Conservation (phyloP, 2,113 vertebrate species). For the Engraulis encrasicolus region DNA sequence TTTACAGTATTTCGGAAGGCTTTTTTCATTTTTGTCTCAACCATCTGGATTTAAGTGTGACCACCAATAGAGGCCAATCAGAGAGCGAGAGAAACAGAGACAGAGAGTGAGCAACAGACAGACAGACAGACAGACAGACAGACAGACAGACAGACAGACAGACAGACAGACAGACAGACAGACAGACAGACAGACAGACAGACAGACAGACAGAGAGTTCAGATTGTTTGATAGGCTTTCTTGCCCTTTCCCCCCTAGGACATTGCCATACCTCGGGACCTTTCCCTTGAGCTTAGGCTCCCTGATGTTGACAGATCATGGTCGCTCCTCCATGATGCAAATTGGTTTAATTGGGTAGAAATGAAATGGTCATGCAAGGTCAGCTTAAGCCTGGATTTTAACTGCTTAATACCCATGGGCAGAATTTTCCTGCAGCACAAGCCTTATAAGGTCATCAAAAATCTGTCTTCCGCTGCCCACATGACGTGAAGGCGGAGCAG, state of each 20-base stretch:
- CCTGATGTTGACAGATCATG: conserved; percentile 47
- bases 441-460: conserved; percentile 33
- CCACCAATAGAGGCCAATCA: no score
- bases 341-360: conserved; percentile 59
- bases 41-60: conserved; percentile 36
- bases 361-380: conserved; percentile 43
- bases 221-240: not conserved
- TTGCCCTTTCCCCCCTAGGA: conserved; percentile 31
- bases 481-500: conserved; percentile 29
- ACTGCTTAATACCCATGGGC: conserved; percentile 45
- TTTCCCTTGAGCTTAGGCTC: conserved; percentile 26
- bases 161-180: not conserved
- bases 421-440: conserved; percentile 48
- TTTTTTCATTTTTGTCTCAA: conserved; percentile 32
- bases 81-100: not conserved
- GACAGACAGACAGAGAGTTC: not conserved
- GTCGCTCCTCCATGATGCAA: conserved; percentile 51
- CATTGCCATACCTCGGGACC: conserved; percentile 34
- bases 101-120: no score
- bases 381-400: conserved; percentile 28
- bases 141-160: not conserved
- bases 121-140: not conserved
- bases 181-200: not conserved
- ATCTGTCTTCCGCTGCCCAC: conserved; percentile 22
- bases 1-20: conserved; percentile 23